These are phyloP conservation scores for Pterobdella sp. DNA, from an alignment of 2,888 invertebrate genomes.

Conservation along the genomic window DNA sequence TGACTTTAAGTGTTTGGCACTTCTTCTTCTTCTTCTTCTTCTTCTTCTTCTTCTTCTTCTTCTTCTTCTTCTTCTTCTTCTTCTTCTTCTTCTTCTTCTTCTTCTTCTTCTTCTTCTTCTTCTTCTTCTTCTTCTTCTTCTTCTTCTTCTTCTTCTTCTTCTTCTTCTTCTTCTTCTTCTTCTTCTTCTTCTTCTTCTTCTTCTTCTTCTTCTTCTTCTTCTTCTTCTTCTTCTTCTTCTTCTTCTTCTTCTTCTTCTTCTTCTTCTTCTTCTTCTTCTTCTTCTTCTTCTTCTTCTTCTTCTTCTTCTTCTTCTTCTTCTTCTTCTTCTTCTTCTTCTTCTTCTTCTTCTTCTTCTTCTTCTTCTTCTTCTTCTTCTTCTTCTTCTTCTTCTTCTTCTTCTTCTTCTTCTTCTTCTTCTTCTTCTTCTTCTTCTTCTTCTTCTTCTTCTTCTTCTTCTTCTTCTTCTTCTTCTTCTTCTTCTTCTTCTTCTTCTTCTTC, in stretches of 20 bases:
- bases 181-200: conserved; percentile 27
- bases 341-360: conserved; percentile 7
- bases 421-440: conserved; percentile 30
- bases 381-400: conserved; percentile 8
- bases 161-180: conserved; percentile 26
- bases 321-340: neutral
- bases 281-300: neutral
- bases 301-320: neutral
- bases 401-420: conserved; percentile 30
- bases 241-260: neutral
- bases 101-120: conserved; percentile 20
- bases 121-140: conserved; percentile 25
- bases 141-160: conserved; percentile 17
- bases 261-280: neutral
- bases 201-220: conserved; percentile 26
- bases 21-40: neutral
- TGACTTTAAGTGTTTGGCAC: too few species aligned
- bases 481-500: neutral
- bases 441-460: conserved; percentile 29
- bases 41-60: conserved; percentile 7
- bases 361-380: conserved; percentile 1
- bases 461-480: conserved; percentile 17
- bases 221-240: conserved; percentile 22
- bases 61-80: conserved; percentile 9
- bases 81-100: conserved; percentile 6